phyloP scores from a whole-genome alignment of 2,113 vertebrate species.

The Neolamprologus ventralis region DNA sequence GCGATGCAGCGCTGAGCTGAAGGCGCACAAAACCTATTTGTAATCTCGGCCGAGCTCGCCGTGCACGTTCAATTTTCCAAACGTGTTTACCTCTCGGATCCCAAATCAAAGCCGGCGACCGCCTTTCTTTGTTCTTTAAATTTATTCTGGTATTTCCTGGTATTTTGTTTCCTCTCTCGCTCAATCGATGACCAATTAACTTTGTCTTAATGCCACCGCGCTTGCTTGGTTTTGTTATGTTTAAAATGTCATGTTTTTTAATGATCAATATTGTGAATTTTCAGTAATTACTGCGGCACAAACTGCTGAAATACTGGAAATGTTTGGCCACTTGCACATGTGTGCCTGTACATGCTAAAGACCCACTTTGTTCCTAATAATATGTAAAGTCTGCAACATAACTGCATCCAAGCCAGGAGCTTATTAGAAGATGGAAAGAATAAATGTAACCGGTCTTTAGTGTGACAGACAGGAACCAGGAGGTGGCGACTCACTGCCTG shows the following conservation, averaged over 20 bases:
- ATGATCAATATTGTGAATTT: constrained; percentile 40
- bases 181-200: constrained; percentile 39
- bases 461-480: background rate
- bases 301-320: background rate
- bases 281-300: background rate
- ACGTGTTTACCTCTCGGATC: constrained; percentile 36
- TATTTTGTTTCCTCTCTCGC: constrained; percentile 11
- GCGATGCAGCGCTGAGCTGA: constrained; percentile 22
- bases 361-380: background rate
- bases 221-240: constrained; percentile 8
- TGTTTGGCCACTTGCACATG: background rate
- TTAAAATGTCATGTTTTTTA: constrained; percentile 49
- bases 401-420: background rate
- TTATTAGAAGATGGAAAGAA: constrained; percentile 5
- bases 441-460: background rate
- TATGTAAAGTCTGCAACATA: background rate
- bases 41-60: constrained; percentile 7
- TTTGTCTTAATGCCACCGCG: constrained; percentile 18
- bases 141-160: constrained; percentile 4
- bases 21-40: constrained; percentile 17
- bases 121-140: constrained; percentile 25
- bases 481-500: background rate
- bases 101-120: constrained; percentile 20
- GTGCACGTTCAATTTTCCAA: constrained; percentile 23
- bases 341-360: background rate